phyloP scores from a whole-genome alignment of 2,888 invertebrate species.

The Hybos culiciformis region DNA sequence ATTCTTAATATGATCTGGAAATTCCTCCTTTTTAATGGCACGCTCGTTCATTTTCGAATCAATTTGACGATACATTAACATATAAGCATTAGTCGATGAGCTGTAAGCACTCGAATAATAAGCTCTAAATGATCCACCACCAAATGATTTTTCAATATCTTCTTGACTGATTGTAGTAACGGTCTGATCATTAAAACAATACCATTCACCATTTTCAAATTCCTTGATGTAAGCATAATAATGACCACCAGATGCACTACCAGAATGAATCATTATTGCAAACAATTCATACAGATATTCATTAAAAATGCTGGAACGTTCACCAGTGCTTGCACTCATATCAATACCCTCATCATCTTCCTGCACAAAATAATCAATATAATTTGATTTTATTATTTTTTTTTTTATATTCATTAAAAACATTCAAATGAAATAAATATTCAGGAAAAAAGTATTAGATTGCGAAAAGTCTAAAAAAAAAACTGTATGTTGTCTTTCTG shows the following conservation, averaged over 20 bases:
- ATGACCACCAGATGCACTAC: conserved; percentile 80
- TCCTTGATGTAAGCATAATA: conserved; percentile 86
- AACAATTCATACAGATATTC: conserved; percentile 69
- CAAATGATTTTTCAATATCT: conserved; percentile 71
- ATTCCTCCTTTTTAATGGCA: conserved; percentile 51
- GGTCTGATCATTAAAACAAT: conserved; percentile 77
- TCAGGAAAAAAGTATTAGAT: no score
- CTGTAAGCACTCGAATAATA: conserved; percentile 63
- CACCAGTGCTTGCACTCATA: conserved; percentile 39
- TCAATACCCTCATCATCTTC: conserved; percentile 61
- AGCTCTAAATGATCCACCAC: conserved; percentile 57
- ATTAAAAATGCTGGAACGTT: conserved; percentile 19
- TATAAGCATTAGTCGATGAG: conserved; percentile 77
- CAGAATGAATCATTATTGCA: conserved; percentile 85
- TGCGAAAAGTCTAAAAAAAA: no score
- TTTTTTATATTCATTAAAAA: no score
- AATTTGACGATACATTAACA: conserved; percentile 77
- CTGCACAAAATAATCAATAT: conserved; percentile 25
- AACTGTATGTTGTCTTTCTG: no score
- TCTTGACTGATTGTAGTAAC: conserved; percentile 63
- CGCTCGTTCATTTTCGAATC: conserved; percentile 47
- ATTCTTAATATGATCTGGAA: conserved; percentile 59
- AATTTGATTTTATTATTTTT: conserved; percentile 20
- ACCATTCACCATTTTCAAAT: conserved; percentile 61
- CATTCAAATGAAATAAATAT: no score